Evolutionary conservation across 1,140 invertebrate genomes (phyloP), one percentile per base, ranked within the genome.

Genomic region (Frieseomelitta varia): DNA sequence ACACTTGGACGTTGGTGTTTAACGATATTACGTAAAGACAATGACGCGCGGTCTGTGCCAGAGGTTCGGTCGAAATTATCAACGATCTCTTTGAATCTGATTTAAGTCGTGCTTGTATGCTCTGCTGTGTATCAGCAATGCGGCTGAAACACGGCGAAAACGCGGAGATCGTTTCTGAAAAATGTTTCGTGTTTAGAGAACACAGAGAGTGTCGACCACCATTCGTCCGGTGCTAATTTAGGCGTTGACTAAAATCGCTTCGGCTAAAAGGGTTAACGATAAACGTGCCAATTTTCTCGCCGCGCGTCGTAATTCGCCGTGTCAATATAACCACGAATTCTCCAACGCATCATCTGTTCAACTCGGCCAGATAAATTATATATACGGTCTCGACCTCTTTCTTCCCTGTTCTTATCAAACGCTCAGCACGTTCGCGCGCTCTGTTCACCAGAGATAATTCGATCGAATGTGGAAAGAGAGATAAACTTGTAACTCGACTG

Each of bases 71-170:
- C 2, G 47, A 53, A 56, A 55, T 82, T 77, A 77, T 82, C 72
- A 67, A 15, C 30, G 63, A 77, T 82, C 81, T 82, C 12, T 39
- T 82, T 47, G 30, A 82, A 82, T 82, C 61, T 56, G 63, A 68
- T 82, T 82, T 77, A 65, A 47, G 68, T 47, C 55, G 17, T 15
- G 8, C 27, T 63, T 56, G n/a, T n/a, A n/a, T n/a, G 79, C 30
- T 47, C 39, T 8, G 39, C 39, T 47, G n/a, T 55, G 4, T 30
- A 30, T 4, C 61, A 77, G 81, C 63, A 68, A 24, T 68, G 53
- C 63, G 51, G 73, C 39, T 47, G 39, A 39, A 6, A 39, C 68
- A 21, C 72, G 58, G 63, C n/a, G 81, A 82, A 77, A 82, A 77
- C 63, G 12, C 39, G 73, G 72, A 82, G 68, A 56, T 47, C 51